Evolutionary conservation across 2,888 invertebrate genomes (phyloP).

Genomic region (Minunthozetes semirufus): DNA sequence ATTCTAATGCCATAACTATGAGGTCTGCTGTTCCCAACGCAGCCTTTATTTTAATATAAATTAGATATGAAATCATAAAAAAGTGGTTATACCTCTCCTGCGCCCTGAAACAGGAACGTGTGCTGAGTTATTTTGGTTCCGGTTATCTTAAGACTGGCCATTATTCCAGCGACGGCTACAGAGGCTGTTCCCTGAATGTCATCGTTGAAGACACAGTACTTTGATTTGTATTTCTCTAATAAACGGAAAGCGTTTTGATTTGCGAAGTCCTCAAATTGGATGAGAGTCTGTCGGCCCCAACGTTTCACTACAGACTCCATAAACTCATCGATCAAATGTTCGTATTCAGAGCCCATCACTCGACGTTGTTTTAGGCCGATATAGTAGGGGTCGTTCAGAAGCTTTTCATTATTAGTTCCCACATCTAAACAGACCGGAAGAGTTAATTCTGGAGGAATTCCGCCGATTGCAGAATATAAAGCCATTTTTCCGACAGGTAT

Average conservation of each 20-base stretch:
- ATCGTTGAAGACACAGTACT: slow-evolving; percentile 95
- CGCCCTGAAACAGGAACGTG: slow-evolving; percentile 86
- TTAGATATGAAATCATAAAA: slow-evolving; percentile 39
- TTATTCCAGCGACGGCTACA: slow-evolving; percentile 86
- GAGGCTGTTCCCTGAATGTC: slow-evolving; percentile 82
- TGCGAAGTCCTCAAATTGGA: slow-evolving; percentile 96
- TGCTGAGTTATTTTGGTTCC: slow-evolving; percentile 74
- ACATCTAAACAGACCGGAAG: slow-evolving; percentile 90
- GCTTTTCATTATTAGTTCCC: slow-evolving; percentile 79
- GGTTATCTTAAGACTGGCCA: slow-evolving; percentile 78
- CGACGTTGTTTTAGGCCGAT: slow-evolving; percentile 82
- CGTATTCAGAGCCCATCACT: slow-evolving; percentile 73
- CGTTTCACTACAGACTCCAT: slow-evolving; percentile 75
- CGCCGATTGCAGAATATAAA: slow-evolving; percentile 92
- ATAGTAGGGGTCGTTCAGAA: slow-evolving; percentile 88
- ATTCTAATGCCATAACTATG: slow-evolving; percentile 83
- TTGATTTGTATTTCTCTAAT: slow-evolving; percentile 76
- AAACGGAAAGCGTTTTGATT: slow-evolving; percentile 94
- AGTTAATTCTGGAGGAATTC: slow-evolving; percentile 89
- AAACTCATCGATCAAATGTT: slow-evolving; percentile 92
- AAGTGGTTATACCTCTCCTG: slow-evolving; percentile 68
- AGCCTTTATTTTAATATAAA: slow-evolving; percentile 56
- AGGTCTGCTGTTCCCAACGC: slow-evolving; percentile 87
- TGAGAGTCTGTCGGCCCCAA: slow-evolving; percentile 53
- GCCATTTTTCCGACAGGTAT: slow-evolving; percentile 96